phyloP scores from a whole-genome alignment of 92 coral and sea anemone species.

The Phenganax subtilis region DNA sequence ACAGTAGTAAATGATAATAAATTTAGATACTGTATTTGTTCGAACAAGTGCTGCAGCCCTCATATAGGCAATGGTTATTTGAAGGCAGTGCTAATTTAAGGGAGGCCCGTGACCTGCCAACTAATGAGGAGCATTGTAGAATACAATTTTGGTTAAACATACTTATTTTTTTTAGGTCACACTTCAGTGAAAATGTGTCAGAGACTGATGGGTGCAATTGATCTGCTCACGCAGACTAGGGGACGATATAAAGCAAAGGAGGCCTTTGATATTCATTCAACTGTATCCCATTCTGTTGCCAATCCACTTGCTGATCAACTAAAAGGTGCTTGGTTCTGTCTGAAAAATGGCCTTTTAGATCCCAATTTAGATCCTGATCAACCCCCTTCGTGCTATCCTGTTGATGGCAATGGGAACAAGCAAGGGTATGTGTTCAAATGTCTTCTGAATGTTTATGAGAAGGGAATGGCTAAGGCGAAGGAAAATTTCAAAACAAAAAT shows the following conservation, averaged over 20 bases:
- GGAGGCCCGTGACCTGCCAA: too few relatives aligned
- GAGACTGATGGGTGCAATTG: slow-evolving; percentile 2
- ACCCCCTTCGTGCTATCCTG: slow-evolving; percentile 6
- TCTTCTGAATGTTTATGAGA: neutral
- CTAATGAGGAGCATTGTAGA: too few relatives aligned
- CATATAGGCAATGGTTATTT: too few relatives aligned
- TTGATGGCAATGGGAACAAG: neutral
- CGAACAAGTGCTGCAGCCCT: too few relatives aligned
- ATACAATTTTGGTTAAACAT: neutral
- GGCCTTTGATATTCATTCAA: slow-evolving; percentile 49
- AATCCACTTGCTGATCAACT: slow-evolving; percentile 43
- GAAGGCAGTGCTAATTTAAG: too few relatives aligned
- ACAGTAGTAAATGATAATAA: too few relatives aligned
- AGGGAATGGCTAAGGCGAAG: neutral
- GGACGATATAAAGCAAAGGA: neutral
- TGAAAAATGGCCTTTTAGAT: slow-evolving; percentile 38
- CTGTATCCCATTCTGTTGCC: slow-evolving; percentile 18
- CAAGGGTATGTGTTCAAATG: neutral
- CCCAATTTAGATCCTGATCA: neutral
- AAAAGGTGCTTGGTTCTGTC: slow-evolving; percentile 54
- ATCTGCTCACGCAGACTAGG: neutral
- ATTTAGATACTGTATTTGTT: too few relatives aligned
- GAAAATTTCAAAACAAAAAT: neutral
- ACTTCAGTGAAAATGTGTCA: slow-evolving; percentile 3
- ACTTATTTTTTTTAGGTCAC: neutral